A percentile compares a stretch with the other conserved stretches of the same genome.
These are phyloP conservation scores for Tadarida brasiliensis DNA, from an alignment of 2,797 vertebrate genomes.

Conservation along the genomic window DNA sequence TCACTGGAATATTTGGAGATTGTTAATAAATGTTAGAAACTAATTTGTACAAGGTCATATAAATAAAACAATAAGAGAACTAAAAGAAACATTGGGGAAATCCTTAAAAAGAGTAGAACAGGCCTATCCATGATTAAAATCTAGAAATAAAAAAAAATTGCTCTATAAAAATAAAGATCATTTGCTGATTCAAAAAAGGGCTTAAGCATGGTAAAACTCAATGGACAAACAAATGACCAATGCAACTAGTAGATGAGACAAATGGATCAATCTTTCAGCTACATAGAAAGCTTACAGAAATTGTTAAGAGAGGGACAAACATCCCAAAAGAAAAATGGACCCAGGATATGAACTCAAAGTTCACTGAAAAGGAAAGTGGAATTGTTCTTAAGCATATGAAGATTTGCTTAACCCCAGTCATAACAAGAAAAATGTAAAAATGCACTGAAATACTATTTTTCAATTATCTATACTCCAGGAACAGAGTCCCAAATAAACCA, in stretches of 20 bases:
- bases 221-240: background rate
- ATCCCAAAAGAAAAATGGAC: background rate
- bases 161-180: background rate
- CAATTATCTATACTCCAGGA: background rate
- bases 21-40: constrained; percentile 5
- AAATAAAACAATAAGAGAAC: background rate
- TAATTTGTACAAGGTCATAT: background rate
- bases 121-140: constrained; percentile 1
- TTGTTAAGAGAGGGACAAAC: background rate
- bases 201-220: background rate
- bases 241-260: background rate
- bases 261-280: background rate
- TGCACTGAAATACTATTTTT: background rate
- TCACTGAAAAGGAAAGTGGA: constrained; percentile 18
- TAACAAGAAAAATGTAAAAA: constrained; percentile 5
- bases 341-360: background rate
- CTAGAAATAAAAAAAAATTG: constrained; percentile 12
- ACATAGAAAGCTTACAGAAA: background rate
- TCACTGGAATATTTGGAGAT: background rate
- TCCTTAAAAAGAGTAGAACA: background rate
- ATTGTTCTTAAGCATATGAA: background rate
- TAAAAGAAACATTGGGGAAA: background rate
- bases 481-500: background rate
- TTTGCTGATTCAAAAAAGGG: background rate
- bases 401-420: constrained; percentile 16